Conservation (phyloP, 1,140 invertebrate species). For the Euura saliciscinereae region DNA sequence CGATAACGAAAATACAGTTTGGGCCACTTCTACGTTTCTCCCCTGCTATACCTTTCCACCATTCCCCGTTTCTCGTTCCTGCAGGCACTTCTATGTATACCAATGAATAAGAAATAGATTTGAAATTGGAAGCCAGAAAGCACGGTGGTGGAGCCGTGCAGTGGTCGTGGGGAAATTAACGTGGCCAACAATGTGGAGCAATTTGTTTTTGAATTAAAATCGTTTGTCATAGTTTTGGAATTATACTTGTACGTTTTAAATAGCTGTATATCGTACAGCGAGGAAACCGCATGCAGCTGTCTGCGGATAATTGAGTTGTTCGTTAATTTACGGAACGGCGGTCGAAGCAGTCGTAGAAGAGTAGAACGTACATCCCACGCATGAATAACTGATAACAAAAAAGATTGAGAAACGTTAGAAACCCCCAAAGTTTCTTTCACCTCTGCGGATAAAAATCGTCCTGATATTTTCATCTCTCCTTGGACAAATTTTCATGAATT, state of each 20-base stretch:
- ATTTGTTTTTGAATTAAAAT: slow-evolving; percentile 1
- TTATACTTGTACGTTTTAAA: no score
- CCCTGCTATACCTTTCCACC: neutral
- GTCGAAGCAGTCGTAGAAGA: neutral
- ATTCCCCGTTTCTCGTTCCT: neutral
- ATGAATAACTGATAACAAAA: neutral
- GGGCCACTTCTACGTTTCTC: no score
- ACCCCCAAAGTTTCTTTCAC: neutral
- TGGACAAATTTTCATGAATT: slow-evolving; percentile 4
- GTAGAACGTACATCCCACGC: neutral
- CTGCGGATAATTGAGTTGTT: neutral
- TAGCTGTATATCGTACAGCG: neutral
- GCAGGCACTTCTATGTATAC: neutral
- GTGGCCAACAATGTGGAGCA: neutral
- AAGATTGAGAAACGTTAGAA: slow-evolving; percentile 1
- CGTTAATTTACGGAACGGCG: neutral
- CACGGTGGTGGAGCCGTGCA: neutral
- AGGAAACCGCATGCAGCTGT: neutral
- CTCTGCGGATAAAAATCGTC: neutral
- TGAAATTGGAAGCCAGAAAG: neutral
- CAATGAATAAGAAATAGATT: neutral
- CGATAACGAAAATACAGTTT: no score
- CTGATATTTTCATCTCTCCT: neutral
- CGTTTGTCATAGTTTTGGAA: neutral
- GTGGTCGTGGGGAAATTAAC: neutral